Evolutionary conservation across 1,140 invertebrate species (phyloP).

Genomic region (Venturia canescens): DNA sequence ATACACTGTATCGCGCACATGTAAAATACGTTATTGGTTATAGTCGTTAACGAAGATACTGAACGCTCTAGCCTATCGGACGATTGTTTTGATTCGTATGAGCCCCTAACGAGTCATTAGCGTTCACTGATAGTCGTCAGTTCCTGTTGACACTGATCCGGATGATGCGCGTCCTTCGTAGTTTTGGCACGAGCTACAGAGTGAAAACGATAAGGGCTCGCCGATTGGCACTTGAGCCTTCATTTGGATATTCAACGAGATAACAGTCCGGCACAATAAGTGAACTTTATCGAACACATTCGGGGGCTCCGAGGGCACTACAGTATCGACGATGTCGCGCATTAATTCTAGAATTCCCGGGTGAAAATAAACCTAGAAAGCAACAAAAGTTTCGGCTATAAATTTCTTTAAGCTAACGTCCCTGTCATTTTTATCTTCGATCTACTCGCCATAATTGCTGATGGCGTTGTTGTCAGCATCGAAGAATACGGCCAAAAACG

Average conservation of each 20-base stretch:
- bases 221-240: background rate
- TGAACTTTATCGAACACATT: background rate
- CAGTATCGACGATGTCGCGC: background rate
- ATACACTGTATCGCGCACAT: background rate
- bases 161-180: background rate
- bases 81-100: conserved; percentile 11
- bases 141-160: conserved; percentile 16
- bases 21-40: conserved; percentile 14
- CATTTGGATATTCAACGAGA: conserved; percentile 2
- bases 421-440: no score
- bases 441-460: background rate
- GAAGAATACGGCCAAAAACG: background rate
- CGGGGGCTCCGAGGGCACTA: background rate
- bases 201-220: conserved; percentile 4
- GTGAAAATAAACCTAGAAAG: no score
- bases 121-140: conserved; percentile 18
- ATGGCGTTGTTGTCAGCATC: background rate
- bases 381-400: no score
- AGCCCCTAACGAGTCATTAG: conserved; percentile 17
- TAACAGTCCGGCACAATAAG: background rate
- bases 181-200: background rate
- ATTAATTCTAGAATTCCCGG: no score
- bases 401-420: no score
- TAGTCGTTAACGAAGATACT: background rate
- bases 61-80: background rate